Evolutionary conservation across 2,113 vertebrate species (phyloP).

Genomic region (Aldabrachelys gigantea): DNA sequence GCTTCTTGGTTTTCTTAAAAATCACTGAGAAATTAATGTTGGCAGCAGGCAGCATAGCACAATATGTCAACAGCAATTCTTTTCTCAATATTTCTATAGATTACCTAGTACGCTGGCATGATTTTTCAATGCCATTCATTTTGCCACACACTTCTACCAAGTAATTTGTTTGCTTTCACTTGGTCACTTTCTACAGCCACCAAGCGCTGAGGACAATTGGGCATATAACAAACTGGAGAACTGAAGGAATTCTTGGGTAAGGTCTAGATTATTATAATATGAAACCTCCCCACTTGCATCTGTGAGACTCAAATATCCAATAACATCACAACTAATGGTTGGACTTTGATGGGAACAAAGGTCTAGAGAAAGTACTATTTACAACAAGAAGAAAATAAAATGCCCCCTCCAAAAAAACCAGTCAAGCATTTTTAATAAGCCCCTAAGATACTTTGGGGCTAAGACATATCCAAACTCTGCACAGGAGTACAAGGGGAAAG

Average conservation of each 20-base stretch:
- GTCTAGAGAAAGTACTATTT: background rate
- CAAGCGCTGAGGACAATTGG: background rate
- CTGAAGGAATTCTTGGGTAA: background rate
- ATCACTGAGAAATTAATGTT: slow-evolving; percentile 49
- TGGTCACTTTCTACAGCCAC: slow-evolving; percentile 49
- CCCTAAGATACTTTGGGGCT: too few relatives aligned
- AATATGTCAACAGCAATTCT: slow-evolving; percentile 60
- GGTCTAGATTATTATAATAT: background rate
- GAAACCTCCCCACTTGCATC: slow-evolving; percentile 28
- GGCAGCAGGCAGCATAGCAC: slow-evolving; percentile 35
- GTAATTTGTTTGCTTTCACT: slow-evolving; percentile 35
- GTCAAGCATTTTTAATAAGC: too few relatives aligned
- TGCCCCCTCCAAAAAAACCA: too few relatives aligned
- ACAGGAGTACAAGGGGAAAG: too few relatives aligned
- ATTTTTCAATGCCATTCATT: slow-evolving; percentile 38
- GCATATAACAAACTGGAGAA: slow-evolving; percentile 35
- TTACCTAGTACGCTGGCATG: slow-evolving; percentile 60
- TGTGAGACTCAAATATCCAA: slow-evolving; percentile 13
- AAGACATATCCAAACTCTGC: too few relatives aligned
- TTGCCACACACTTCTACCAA: slow-evolving; percentile 46
- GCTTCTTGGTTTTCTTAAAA: slow-evolving; percentile 46
- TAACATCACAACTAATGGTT: background rate
- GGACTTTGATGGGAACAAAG: background rate
- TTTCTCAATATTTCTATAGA: slow-evolving; percentile 64
- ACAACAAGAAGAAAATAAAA: background rate